A percentile compares a stretch with the other conserved stretches of the same genome.
Evolutionary conservation across 92 coral and sea anemone genomes (phyloP).

Genomic region (Ricordea florida): DNA sequence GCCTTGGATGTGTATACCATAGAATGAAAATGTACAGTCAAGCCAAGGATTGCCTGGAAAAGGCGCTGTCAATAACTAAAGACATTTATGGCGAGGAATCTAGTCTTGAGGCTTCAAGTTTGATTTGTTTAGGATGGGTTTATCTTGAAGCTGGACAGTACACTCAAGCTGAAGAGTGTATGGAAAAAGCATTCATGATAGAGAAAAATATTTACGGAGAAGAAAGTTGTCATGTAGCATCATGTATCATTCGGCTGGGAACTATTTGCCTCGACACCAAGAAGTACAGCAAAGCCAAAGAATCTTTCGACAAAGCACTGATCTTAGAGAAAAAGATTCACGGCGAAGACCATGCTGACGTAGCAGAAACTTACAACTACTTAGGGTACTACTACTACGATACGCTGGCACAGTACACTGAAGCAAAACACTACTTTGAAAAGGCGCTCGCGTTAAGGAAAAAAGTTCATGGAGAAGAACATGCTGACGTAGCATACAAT

Average conservation of each 20-base stretch:
- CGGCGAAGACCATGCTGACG: background rate
- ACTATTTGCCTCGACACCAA: too few relatives aligned
- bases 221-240: background rate
- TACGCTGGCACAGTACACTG: too few relatives aligned
- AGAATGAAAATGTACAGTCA: background rate
- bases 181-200: background rate
- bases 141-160: background rate
- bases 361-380: background rate
- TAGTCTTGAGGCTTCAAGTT: background rate
- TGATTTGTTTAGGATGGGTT: background rate
- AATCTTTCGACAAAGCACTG: background rate
- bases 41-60: conserved; percentile 16
- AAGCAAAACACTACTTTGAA: too few relatives aligned
- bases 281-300: background rate
- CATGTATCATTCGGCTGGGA: background rate
- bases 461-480: too few relatives aligned
- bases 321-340: background rate
- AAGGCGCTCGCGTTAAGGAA: too few relatives aligned
- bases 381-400: too few relatives aligned
- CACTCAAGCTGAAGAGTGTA: background rate
- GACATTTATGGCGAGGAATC: background rate
- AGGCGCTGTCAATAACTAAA: background rate
- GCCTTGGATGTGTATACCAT: background rate
- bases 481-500: too few relatives aligned
- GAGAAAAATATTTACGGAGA: background rate